These are phyloP conservation scores for Cepaea nemoralis DNA, from an alignment of 1,140 invertebrate species.

Conservation along the genomic window DNA sequence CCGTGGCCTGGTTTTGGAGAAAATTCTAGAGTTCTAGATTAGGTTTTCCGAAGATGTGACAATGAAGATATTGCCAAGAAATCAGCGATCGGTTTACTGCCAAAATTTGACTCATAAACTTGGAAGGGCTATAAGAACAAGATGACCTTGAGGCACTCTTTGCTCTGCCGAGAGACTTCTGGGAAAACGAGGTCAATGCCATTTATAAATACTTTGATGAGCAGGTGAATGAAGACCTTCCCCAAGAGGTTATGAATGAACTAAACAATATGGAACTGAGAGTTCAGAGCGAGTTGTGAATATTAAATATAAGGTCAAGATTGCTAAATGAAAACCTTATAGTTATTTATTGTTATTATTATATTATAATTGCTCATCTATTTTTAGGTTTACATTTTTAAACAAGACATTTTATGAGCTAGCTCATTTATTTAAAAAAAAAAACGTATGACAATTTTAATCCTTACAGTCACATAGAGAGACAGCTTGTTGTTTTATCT, in stretches of 20 bases:
- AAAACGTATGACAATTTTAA: too few relatives aligned
- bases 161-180: constrained; percentile 89
- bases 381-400: too few relatives aligned
- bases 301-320: too few relatives aligned
- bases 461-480: too few relatives aligned
- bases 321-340: too few relatives aligned
- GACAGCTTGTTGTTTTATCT: too few relatives aligned
- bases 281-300: constrained; percentile 39
- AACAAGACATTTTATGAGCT: too few relatives aligned
- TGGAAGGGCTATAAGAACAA: constrained; percentile 59
- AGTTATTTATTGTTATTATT: too few relatives aligned
- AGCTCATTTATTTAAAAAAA: too few relatives aligned
- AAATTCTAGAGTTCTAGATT: constrained; percentile 94
- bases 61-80: constrained; percentile 74
- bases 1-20: constrained; percentile 99
- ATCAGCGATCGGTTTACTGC: constrained; percentile 68
- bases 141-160: constrained; percentile 83
- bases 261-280: constrained; percentile 58
- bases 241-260: constrained; percentile 59
- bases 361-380: too few relatives aligned
- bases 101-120: constrained; percentile 61
- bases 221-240: constrained; percentile 81
- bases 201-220: constrained; percentile 91
- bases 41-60: constrained; percentile 89
- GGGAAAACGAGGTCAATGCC: constrained; percentile 87